A percentile compares a stretch with the other conserved stretches of the same genome.
Evolutionary conservation across 2,113 vertebrate genomes (phyloP).

Genomic region (Pseudopipra pipra): DNA sequence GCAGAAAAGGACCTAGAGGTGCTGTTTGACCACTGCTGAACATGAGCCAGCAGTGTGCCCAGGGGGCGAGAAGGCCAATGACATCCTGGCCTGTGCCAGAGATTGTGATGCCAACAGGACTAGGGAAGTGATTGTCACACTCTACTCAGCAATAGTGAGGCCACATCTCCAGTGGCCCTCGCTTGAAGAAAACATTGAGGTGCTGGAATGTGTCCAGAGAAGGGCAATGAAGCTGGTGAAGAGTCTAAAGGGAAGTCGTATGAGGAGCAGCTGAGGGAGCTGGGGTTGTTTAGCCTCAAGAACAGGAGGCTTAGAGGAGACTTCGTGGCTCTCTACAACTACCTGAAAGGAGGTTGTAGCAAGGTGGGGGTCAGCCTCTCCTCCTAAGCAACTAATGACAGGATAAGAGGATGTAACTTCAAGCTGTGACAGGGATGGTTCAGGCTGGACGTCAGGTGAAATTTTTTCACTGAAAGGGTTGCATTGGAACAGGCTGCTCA

Average conservation of each 20-base stretch:
- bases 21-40: background rate
- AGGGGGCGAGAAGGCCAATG: background rate
- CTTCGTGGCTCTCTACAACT: background rate
- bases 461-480: background rate
- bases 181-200: background rate
- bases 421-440: background rate
- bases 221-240: background rate
- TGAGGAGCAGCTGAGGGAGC: background rate
- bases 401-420: background rate
- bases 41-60: background rate
- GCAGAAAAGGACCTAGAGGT: background rate
- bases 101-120: background rate
- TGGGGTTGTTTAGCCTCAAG: background rate
- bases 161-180: background rate
- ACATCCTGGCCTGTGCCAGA: background rate
- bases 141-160: background rate
- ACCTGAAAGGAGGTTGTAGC: background rate
- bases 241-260: background rate
- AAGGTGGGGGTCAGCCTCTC: background rate
- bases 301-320: background rate
- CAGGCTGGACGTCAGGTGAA: background rate
- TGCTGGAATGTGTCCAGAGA: background rate
- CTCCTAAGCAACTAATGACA: background rate
- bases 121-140: background rate
- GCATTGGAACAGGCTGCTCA: background rate